phyloP scores from a whole-genome alignment of 2,888 invertebrate species.

The Smittia aterrima region DNA sequence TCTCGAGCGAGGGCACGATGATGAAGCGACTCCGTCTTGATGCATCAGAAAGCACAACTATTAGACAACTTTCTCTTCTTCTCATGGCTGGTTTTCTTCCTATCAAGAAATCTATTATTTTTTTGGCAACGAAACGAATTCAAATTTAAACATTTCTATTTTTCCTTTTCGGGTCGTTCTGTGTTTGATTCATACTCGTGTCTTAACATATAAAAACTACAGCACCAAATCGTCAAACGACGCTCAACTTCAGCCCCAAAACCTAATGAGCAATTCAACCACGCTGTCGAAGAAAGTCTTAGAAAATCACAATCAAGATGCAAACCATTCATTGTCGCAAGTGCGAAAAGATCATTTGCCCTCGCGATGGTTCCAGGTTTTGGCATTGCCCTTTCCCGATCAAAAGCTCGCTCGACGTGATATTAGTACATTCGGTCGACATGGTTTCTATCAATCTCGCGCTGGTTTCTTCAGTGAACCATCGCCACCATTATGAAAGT shows the following conservation, averaged over 20 bases:
- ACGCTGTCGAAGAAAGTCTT: conserved; percentile 24
- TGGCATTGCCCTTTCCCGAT: conserved; percentile 90
- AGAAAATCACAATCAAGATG: neutral
- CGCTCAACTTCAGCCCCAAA: conserved; percentile 26
- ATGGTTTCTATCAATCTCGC: conserved; percentile 61
- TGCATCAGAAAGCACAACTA: neutral
- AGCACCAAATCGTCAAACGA: conserved; percentile 32
- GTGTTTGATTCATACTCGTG: neutral
- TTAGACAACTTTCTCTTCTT: neutral
- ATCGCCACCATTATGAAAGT: conserved; percentile 39
- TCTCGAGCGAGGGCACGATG: neutral
- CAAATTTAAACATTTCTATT: neutral
- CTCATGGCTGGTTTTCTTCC: neutral
- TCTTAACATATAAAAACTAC: neutral
- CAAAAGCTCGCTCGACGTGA: conserved; percentile 87
- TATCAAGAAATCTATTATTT: neutral
- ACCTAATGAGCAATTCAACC: conserved; percentile 26
- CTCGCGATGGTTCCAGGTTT: conserved; percentile 83
- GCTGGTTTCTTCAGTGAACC: conserved; percentile 86
- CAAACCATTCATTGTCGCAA: neutral
- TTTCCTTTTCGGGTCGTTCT: conserved; percentile 2
- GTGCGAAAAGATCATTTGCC: conserved; percentile 61
- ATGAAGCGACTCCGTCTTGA: conserved; percentile 2
- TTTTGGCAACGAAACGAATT: neutral
- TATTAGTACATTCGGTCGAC: conserved; percentile 58